Conservation (phyloP, 1,140 invertebrate genomes). For the Akabosia matsudoensis region DNA sequence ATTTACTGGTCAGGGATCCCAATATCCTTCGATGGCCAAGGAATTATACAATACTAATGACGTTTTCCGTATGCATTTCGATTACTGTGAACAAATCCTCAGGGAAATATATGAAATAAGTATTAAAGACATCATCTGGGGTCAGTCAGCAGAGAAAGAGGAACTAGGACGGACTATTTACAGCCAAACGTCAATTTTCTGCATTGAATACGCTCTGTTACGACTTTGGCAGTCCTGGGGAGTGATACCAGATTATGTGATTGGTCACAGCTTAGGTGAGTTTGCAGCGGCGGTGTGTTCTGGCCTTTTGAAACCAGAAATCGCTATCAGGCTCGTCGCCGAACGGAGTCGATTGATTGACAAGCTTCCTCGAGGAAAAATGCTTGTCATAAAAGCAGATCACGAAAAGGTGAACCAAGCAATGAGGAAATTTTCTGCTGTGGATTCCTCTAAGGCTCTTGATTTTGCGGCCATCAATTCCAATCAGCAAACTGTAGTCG, state of each 20-base stretch:
- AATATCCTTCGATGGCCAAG: conserved; percentile 36
- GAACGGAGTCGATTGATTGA: conserved; percentile 28
- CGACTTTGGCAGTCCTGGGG: conserved; percentile 36
- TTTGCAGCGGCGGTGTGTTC: conserved; percentile 31
- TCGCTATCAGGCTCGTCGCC: conserved; percentile 27
- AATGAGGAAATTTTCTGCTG: neutral
- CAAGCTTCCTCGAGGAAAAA: conserved; percentile 28
- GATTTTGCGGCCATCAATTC: conserved; percentile 3
- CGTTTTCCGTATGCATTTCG: conserved; percentile 25
- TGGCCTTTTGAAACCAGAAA: conserved; percentile 32
- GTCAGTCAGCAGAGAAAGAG: neutral
- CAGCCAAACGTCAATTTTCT: conserved; percentile 39
- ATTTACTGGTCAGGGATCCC: conserved; percentile 40
- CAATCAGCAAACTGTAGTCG: neutral
- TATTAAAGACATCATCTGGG: neutral
- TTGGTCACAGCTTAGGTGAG: conserved; percentile 41
- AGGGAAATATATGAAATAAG: neutral
- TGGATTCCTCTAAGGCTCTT: neutral
- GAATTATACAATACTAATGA: conserved; percentile 26
- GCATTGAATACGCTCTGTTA: conserved; percentile 32
- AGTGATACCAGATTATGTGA: conserved; percentile 28
- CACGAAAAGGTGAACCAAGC: neutral
- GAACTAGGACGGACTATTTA: conserved; percentile 28
- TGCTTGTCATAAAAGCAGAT: conserved; percentile 34
- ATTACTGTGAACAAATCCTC: conserved; percentile 22